Evolutionary conservation across 1,140 invertebrate genomes (phyloP).

Genomic region (Halesus radiatus): DNA sequence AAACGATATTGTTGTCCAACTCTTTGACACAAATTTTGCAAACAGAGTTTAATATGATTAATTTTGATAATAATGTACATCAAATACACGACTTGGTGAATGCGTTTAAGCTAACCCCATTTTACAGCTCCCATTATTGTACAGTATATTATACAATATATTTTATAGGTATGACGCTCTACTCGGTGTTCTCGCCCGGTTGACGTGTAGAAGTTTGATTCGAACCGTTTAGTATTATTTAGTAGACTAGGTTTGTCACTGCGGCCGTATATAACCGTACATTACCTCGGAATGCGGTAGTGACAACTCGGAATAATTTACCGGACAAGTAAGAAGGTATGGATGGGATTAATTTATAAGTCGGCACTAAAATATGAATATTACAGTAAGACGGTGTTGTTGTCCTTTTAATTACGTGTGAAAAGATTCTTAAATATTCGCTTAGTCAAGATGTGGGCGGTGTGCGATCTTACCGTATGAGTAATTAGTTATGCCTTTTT

Average conservation of each 20-base stretch:
- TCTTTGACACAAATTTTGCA: too few species aligned
- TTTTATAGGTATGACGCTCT: background rate
- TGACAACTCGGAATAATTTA: conserved; percentile 17
- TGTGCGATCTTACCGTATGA: too few species aligned
- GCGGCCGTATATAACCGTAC: background rate
- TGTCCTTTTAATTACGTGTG: background rate
- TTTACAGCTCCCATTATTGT: too few species aligned
- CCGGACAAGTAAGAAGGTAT: background rate
- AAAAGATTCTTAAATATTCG: too few species aligned
- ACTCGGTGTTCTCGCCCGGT: background rate
- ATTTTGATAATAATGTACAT: too few species aligned
- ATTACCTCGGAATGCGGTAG: conserved; percentile 41
- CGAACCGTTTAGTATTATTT: background rate
- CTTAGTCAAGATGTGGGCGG: too few species aligned
- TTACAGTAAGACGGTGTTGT: background rate
- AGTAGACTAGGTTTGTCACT: conserved; percentile 24
- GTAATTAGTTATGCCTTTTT: too few species aligned
- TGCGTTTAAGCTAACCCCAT: too few species aligned
- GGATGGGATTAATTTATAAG: background rate
- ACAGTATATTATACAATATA: too few species aligned
- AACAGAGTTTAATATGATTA: too few species aligned
- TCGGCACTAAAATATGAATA: background rate
- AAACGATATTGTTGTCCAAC: too few species aligned
- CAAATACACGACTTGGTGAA: too few species aligned
- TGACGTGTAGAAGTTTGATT: conserved; percentile 15